phyloP scores from a whole-genome alignment of 2,113 vertebrate species.

The Gasterosteus aculeatus region DNA sequence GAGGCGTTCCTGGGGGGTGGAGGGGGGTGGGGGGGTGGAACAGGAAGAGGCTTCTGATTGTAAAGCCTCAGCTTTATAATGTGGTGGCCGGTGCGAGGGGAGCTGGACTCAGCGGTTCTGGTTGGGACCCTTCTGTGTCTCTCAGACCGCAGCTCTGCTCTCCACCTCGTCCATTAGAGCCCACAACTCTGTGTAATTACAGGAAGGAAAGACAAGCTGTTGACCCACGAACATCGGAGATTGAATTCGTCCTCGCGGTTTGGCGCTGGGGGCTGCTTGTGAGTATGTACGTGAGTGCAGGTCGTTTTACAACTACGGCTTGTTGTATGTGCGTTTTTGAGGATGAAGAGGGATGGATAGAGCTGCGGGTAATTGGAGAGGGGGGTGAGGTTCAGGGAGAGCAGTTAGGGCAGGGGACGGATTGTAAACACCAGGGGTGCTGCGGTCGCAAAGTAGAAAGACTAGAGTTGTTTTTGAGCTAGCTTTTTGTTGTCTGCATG shows the following conservation, averaged over 20 bases:
- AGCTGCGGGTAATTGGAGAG: slow-evolving; percentile 34
- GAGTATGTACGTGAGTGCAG: slow-evolving; percentile 43
- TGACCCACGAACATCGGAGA: slow-evolving; percentile 74
- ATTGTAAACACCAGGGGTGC: slow-evolving; percentile 63
- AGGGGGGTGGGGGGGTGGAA: slow-evolving; percentile 14
- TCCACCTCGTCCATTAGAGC: slow-evolving; percentile 73
- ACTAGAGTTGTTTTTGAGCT: slow-evolving; percentile 67
- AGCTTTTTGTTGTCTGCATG: slow-evolving; percentile 48
- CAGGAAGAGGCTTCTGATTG: slow-evolving; percentile 68
- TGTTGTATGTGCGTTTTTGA: slow-evolving; percentile 46
- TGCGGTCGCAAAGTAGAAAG: slow-evolving; percentile 65
- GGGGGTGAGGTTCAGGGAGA: slow-evolving; percentile 50
- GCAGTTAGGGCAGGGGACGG: slow-evolving; percentile 48
- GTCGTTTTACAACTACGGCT: slow-evolving; percentile 62
- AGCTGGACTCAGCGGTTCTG: slow-evolving; percentile 66
- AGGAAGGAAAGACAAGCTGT: slow-evolving; percentile 79
- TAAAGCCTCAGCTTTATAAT: slow-evolving; percentile 58
- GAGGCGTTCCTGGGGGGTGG: slow-evolving; percentile 38
- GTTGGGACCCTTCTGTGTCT: slow-evolving; percentile 65
- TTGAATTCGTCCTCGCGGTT: slow-evolving; percentile 53
- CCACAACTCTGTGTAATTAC: slow-evolving; percentile 81
- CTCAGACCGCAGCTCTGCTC: slow-evolving; percentile 70
- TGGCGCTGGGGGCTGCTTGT: slow-evolving; percentile 25
- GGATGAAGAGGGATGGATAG: slow-evolving; percentile 54
- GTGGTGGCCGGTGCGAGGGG: slow-evolving; percentile 59